Percentiles rank a stretch among this genome's conserved stretches.
These are phyloP conservation scores for Potamarius usumacintae DNA, from an alignment of 2,113 vertebrate species.

Conservation along the genomic window DNA sequence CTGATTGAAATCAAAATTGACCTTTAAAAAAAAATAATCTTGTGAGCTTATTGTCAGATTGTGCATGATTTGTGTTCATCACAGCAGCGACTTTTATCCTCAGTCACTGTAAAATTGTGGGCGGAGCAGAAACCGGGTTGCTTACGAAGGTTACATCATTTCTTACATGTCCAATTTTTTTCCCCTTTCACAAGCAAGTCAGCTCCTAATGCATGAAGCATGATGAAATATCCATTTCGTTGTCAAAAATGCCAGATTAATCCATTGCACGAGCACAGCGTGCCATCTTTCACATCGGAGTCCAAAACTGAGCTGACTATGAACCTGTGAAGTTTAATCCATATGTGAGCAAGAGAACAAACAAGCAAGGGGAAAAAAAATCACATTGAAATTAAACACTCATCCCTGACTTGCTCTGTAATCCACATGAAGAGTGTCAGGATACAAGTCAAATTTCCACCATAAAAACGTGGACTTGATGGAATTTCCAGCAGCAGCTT, in stretches of 20 bases:
- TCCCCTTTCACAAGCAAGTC: not conserved
- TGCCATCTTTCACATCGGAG: not conserved
- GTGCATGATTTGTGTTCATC: not conserved
- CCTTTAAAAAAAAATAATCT: too few relatives aligned
- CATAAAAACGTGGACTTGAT: not conserved
- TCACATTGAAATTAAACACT: not conserved
- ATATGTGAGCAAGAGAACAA: not conserved
- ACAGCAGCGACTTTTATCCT: not conserved
- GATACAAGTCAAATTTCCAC: conserved; percentile 1
- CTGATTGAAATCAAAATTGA: not conserved
- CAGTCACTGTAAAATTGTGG: not conserved
- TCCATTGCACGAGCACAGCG: not conserved
- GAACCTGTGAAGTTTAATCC: not conserved
- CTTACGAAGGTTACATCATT: not conserved
- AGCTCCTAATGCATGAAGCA: not conserved
- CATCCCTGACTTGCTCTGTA: not conserved
- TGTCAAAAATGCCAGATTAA: not conserved
- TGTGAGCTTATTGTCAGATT: not conserved
- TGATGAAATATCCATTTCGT: not conserved
- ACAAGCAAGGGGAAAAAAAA: not conserved
- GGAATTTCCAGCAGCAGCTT: conserved; percentile 1
- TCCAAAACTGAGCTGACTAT: not conserved
- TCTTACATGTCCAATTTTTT: not conserved
- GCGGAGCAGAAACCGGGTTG: not conserved
- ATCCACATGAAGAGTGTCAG: not conserved